Conservation (phyloP, 2,797 vertebrate genomes). For the Urophycis tenuis region DNA sequence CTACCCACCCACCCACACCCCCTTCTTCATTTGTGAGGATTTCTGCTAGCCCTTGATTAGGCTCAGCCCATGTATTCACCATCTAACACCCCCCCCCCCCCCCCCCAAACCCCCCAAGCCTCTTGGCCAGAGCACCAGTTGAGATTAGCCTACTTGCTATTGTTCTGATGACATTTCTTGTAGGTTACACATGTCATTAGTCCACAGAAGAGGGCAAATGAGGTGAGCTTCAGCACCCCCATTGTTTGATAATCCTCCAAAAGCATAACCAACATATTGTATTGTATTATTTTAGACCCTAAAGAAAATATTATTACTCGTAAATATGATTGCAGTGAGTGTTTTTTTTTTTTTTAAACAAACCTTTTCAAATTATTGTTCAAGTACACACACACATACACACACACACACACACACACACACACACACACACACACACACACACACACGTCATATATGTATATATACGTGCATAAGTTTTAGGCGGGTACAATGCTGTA, state of each 20-base stretch:
- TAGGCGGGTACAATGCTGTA: too few relatives aligned
- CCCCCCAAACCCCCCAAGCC: conserved; percentile 30
- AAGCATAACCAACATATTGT: background rate
- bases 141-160: conserved; percentile 56
- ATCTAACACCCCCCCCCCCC: conserved; percentile 44
- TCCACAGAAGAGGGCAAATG: background rate
- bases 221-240: background rate
- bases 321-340: background rate
- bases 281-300: background rate
- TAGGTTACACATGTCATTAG: conserved; percentile 19
- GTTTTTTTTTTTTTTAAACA: background rate
- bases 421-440: background rate
- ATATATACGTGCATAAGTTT: too few relatives aligned
- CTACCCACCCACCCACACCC: conserved; percentile 37
- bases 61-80: conserved; percentile 51
- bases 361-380: background rate
- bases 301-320: background rate
- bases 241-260: background rate
- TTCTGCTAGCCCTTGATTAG: conserved; percentile 64
- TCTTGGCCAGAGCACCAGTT: conserved; percentile 44
- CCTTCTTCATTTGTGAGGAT: conserved; percentile 58
- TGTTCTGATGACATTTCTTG: conserved; percentile 53
- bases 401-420: too few relatives aligned
- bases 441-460: too few relatives aligned
- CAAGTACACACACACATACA: too few relatives aligned